phyloP scores from a whole-genome alignment of 1,140 invertebrate genomes.

The Penaeus vannamei region DNA sequence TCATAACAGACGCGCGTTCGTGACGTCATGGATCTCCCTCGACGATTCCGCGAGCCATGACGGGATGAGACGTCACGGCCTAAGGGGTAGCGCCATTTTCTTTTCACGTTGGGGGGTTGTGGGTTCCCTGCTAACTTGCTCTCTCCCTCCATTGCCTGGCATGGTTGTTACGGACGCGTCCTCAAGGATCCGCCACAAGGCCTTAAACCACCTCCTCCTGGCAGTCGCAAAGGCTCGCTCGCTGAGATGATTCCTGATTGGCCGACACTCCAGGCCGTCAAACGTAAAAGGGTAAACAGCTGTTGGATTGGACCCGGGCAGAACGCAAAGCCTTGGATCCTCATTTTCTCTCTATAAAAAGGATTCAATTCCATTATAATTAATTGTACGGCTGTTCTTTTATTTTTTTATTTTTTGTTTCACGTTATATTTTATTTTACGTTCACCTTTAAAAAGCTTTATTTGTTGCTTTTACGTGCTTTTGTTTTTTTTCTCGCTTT shows the following conservation, averaged over 20 bases:
- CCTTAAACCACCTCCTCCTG: constrained; percentile 51
- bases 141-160: constrained; percentile 27
- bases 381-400: too few species aligned
- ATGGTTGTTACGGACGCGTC: neutral
- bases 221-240: constrained; percentile 78
- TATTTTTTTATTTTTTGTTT: too few species aligned
- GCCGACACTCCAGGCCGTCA: constrained; percentile 90
- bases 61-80: too few species aligned
- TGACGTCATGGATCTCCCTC: too few species aligned
- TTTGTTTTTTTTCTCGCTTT: neutral
- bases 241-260: constrained; percentile 97
- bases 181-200: constrained; percentile 17
- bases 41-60: too few species aligned
- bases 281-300: constrained; percentile 73
- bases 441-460: constrained; percentile 21
- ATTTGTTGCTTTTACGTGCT: constrained; percentile 17
- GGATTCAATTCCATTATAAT: too few species aligned
- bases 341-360: too few species aligned
- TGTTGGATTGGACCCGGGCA: constrained; percentile 71
- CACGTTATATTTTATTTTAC: constrained; percentile 18
- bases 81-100: too few species aligned
- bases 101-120: too few species aligned
- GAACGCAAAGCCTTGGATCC: neutral
- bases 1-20: too few species aligned
- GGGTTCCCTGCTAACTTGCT: constrained; percentile 14